Evolutionary conservation across 2,888 invertebrate species (phyloP).

Genomic region (Imbricaverruca yamaguchii): DNA sequence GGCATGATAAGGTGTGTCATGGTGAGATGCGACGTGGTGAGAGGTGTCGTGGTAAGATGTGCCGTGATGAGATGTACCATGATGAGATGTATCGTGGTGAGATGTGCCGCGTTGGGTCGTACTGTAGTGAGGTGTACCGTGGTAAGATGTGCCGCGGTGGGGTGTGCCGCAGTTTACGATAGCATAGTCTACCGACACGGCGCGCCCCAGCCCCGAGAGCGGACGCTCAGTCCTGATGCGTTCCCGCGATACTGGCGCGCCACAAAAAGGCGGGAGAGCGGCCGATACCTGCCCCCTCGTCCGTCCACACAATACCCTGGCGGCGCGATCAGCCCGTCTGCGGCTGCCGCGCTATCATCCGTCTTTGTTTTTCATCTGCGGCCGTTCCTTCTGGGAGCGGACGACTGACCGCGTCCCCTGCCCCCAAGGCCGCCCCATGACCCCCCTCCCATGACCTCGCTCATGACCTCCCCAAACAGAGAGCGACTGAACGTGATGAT

Average conservation of each 20-base stretch:
- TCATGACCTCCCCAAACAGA: too few species aligned
- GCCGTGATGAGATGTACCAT: too few species aligned
- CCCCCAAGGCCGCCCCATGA: background rate
- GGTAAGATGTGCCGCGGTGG: too few species aligned
- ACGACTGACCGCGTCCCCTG: background rate
- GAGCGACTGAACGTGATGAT: too few species aligned
- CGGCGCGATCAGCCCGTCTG: background rate
- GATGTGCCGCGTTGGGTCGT: too few species aligned
- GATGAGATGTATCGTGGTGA: too few species aligned
- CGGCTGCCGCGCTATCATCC: background rate
- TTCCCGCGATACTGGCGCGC: background rate
- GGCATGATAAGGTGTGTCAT: too few species aligned
- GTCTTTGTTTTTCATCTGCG: conserved; percentile 10
- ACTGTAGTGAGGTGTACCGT: too few species aligned
- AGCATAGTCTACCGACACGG: background rate
- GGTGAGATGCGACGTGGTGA: too few species aligned
- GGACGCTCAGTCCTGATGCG: background rate
- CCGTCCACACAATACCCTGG: background rate
- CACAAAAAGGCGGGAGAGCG: background rate
- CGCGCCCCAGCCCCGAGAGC: background rate
- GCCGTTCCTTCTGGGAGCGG: background rate
- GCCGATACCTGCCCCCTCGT: too few species aligned
- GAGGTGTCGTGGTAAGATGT: too few species aligned
- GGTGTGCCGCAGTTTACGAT: background rate
- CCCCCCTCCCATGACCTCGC: background rate